phyloP scores from a whole-genome alignment of 2,113 vertebrate genomes.

The Antechinus stuartii region DNA sequence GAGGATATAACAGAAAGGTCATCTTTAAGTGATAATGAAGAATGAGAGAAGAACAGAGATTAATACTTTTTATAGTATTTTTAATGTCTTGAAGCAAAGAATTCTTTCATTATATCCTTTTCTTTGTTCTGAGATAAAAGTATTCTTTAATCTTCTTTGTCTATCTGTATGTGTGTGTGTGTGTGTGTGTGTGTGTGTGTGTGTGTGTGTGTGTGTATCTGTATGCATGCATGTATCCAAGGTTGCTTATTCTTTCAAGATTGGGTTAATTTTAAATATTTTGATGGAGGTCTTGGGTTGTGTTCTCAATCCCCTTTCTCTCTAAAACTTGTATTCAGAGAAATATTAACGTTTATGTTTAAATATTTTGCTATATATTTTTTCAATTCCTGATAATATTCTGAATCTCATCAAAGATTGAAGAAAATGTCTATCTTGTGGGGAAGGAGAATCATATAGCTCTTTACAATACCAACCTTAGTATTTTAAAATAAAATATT shows the following conservation, averaged over 20 bases:
- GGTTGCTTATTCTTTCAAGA: conserved; percentile 23
- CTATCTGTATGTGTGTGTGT: background rate
- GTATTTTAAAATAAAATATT: conserved; percentile 29
- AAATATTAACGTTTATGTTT: conserved; percentile 30
- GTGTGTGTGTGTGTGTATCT: background rate
- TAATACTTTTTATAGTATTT: background rate
- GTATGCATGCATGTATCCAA: background rate
- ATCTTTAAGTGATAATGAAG: background rate
- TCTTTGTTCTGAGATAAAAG: background rate
- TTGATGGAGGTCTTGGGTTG: background rate
- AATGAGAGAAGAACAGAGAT: background rate
- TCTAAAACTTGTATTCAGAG: conserved; percentile 40
- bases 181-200: too few species aligned
- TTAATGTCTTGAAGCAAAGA: background rate
- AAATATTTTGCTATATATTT: conserved; percentile 32
- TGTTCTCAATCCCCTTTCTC: conserved; percentile 37
- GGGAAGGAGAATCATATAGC: background rate
- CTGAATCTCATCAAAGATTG: background rate
- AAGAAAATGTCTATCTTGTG: background rate
- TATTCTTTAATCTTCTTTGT: conserved; percentile 12
- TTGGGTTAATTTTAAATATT: conserved; percentile 49
- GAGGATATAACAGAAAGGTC: background rate
- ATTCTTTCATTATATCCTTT: background rate
- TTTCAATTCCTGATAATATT: conserved; percentile 46
- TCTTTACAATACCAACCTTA: background rate